These are phyloP conservation scores for Neostethus bicornis DNA, from an alignment of 2,797 vertebrate species.

Conservation along the genomic window DNA sequence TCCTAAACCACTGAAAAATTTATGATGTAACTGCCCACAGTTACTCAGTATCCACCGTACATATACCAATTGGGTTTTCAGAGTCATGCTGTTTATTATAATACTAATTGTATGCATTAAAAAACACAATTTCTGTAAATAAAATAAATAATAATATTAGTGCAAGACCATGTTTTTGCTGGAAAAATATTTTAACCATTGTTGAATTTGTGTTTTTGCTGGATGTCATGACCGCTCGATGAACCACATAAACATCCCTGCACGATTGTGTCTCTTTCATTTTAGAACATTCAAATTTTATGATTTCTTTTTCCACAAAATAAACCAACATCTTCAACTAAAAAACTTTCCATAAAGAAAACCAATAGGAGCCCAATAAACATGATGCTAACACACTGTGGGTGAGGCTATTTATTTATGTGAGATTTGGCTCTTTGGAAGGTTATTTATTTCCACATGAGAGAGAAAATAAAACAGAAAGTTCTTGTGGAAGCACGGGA, in stretches of 20 bases:
- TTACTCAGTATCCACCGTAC: too few species aligned
- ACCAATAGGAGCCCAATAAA: slow-evolving; percentile 1
- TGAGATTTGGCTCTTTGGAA: too few species aligned
- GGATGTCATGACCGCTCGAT: neutral
- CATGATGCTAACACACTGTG: neutral
- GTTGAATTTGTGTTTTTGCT: neutral
- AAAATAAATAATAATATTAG: too few species aligned
- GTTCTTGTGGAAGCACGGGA: neutral
- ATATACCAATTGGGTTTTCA: too few species aligned
- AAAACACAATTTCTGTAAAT: too few species aligned
- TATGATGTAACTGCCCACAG: too few species aligned
- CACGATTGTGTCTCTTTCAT: neutral
- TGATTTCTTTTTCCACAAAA: neutral
- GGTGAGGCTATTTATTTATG: neutral
- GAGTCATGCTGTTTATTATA: too few species aligned
- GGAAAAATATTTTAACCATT: too few species aligned
- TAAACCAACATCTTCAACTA: neutral
- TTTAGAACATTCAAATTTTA: neutral
- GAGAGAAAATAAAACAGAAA: neutral
- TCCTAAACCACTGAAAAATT: too few species aligned
- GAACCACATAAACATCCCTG: neutral
- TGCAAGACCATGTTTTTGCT: too few species aligned
- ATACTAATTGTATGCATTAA: too few species aligned
- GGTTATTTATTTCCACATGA: neutral
- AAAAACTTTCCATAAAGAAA: neutral